Base-by-base conservation (phyloP, 2,113 vertebrate species). In the Ptilonorhynchus violaceus region DNA sequence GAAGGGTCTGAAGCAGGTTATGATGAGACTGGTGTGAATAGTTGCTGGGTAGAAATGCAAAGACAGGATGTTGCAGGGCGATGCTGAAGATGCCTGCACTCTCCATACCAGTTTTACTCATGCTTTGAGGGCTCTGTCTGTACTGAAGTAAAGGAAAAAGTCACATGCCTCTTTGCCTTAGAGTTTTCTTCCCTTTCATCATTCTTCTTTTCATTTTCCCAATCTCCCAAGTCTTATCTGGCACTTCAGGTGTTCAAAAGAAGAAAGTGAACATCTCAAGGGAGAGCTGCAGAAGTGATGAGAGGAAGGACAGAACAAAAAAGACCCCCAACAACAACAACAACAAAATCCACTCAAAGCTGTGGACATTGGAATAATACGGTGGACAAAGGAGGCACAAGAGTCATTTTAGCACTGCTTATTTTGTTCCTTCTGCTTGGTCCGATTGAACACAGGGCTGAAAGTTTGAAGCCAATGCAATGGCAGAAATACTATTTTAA, bases 401-500 rank as follows among this genome's bases (percentile, higher is more conserved):
- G 52, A 69, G n/a, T 42, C 1, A 76, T 90, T 90, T 90, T 69
- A 93, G 22, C 1, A 5, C 59, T 88, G 23, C 56, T 82, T 66
- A 64, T 56, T 93, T 60, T 83, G 20, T 31, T 85, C 33, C 49
- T 92, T 70, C 86, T 82, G 4, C 58, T 85, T 77, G 42, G 55
- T 84, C 15, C 41, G 84, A 5, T 60, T 88, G 59, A 62, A 70
- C 3, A 8, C 16, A 91, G 14, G 25, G 28, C 63, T 92, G 63
- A 68, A 91, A 91, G 52, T 68, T 10, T 85, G 60, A 80, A 92
- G 77, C 33, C 42, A 87, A 27, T 75, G 80, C 5, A 78, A 82
- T 58, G 53, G 37, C 87, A 95, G 69, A 95, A 89, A 58, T 76
- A 63, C 80, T 91, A 91, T 95, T 96, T 96, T 92, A 92, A 94